Base-by-base conservation (phyloP, 2,113 vertebrate genomes). In the Anoura caudifer region DNA sequence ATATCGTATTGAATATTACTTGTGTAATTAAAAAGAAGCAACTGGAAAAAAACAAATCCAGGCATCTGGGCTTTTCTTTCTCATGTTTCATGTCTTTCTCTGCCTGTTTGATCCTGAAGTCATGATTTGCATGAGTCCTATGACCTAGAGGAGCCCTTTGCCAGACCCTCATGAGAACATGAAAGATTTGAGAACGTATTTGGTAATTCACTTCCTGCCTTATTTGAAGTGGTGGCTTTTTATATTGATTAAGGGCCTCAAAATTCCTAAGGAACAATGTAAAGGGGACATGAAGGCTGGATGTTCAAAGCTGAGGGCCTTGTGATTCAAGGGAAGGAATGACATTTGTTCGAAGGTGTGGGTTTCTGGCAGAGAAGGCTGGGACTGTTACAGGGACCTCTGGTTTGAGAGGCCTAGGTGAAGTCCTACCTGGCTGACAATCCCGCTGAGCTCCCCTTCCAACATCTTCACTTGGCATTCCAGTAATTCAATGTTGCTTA, bases 401-500 rank as follows among this genome's bases (percentile, higher is more conserved):
- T n/a, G 36, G 65, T 36, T 20, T 15, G 24, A 79, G 54, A 31
- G 52, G 7, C 33, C 11, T 61, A 50, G 38, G 5, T 36, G 14
- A 56, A 81, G 56, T 59, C 98, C 84, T 96, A 99, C 99, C 98
- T 98, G 98, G 52, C 72, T 22, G 33, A 97, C 91, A 77, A 98
- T 80, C n/a, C 98, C 98, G 7, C 87, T 98, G 91, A 98, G 97
- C 7, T 98, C 98, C 15, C 97, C 97, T 50, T 98, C 98, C 83
- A 97, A 81, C 90, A 95, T 97, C 91, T 98, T 98, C 89, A 98
- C 95, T 70, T 91, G 96, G 59, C 94, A 95, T 91, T 98, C 98
- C 79, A 98, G 98, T 82, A 98, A 95, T 50, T 98, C 93, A 2
- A 98, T 97, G 87, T 98, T 98, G 95, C 88, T 97, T 86, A 98